These are phyloP conservation scores for Balearica regulorum DNA, from an alignment of 2,797 vertebrate species.

Conservation along the genomic window DNA sequence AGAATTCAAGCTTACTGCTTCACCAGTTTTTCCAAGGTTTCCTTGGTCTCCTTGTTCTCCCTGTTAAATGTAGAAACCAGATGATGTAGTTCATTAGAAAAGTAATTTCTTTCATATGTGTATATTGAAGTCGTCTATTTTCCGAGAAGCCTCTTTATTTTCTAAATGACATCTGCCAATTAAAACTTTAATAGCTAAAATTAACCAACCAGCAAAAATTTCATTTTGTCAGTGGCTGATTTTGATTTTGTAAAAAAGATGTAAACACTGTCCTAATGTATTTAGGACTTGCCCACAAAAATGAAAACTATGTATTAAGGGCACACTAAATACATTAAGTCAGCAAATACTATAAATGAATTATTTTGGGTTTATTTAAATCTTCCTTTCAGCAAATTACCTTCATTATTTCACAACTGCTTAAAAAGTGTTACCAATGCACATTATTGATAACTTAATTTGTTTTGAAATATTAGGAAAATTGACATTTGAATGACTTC, in stretches of 20 bases:
- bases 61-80: conserved; percentile 75
- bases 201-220: neutral
- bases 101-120: conserved; percentile 5
- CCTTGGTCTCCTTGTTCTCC: conserved; percentile 91
- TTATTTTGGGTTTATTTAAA: neutral
- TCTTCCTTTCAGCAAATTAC: neutral
- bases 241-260: neutral
- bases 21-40: conserved; percentile 87
- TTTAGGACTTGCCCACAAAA: neutral
- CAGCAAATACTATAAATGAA: neutral
- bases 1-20: conserved; percentile 82
- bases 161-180: neutral
- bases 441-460: neutral
- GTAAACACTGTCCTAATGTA: neutral
- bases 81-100: neutral
- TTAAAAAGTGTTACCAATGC: neutral
- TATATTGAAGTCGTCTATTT: neutral
- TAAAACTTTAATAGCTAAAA: conserved; percentile 3
- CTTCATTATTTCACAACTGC: neutral
- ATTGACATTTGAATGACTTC: neutral
- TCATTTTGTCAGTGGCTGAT: neutral
- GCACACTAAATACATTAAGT: neutral
- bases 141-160: neutral
- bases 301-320: neutral
- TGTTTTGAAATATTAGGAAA: neutral